Conservation (phyloP, 2,113 vertebrate species). For the Bolborhynchus lineola region DNA sequence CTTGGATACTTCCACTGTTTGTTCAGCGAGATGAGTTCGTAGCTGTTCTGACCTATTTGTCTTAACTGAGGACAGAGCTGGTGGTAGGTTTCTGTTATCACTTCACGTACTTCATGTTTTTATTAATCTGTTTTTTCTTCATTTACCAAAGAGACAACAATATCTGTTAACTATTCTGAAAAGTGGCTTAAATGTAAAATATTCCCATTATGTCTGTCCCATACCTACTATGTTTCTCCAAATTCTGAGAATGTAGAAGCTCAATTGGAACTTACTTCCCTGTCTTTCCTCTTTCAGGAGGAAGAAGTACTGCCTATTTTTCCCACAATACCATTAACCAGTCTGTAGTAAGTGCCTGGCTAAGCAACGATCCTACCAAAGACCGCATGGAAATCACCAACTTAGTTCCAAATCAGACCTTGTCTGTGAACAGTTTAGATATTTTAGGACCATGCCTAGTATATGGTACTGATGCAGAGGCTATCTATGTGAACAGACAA, state of each 20-base stretch:
- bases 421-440: slow-evolving; percentile 94
- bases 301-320: slow-evolving; percentile 82
- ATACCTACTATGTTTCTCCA: neutral
- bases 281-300: slow-evolving; percentile 73
- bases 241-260: neutral
- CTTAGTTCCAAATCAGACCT: slow-evolving; percentile 87
- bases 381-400: slow-evolving; percentile 91
- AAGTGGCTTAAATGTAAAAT: neutral
- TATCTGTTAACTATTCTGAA: neutral
- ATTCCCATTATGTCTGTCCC: neutral
- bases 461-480: slow-evolving; percentile 94
- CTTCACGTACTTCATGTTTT: neutral
- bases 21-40: neutral
- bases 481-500: slow-evolving; percentile 90
- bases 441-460: slow-evolving; percentile 92
- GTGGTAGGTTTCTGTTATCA: neutral
- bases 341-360: slow-evolving; percentile 87
- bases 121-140: neutral
- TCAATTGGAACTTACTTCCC: neutral
- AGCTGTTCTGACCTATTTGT: neutral
- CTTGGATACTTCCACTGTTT: neutral
- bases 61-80: neutral
- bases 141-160: neutral
- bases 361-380: slow-evolving; percentile 89
- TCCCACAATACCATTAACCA: slow-evolving; percentile 81